Percentiles rank a stretch among this genome's conserved stretches.
Conservation (phyloP, 2,888 invertebrate species). For the Hypselothyrea guttata region DNA sequence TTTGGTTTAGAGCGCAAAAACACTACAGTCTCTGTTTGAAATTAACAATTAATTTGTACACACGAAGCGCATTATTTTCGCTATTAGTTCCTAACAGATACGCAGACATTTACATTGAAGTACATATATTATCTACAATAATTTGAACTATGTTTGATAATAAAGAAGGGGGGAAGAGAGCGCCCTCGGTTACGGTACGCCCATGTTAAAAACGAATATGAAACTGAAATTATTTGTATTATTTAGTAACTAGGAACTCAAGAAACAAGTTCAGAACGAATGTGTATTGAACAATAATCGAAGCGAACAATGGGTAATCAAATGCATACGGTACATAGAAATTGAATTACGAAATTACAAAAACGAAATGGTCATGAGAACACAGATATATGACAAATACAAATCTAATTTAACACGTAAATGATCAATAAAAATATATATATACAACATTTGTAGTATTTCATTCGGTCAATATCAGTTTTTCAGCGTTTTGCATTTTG, state of each 20-base stretch:
- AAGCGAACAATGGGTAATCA: constrained; percentile 41
- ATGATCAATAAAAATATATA: constrained; percentile 67
- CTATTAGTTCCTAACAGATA: constrained; percentile 68
- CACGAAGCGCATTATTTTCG: constrained; percentile 64
- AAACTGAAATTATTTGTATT: constrained; percentile 48
- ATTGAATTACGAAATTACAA: constrained; percentile 55
- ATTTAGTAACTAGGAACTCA: constrained; percentile 53
- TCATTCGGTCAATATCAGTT: background rate
- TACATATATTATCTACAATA: constrained; percentile 36
- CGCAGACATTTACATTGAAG: constrained; percentile 50
- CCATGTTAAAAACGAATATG: constrained; percentile 41
- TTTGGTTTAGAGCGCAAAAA: constrained; percentile 43
- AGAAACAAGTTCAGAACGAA: constrained; percentile 48
- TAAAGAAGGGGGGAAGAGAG: constrained; percentile 1
- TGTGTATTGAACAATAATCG: constrained; percentile 64
- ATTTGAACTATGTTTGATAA: constrained; percentile 35
- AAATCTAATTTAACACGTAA: constrained; percentile 50
- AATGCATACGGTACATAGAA: constrained; percentile 27
- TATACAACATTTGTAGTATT: constrained; percentile 21
- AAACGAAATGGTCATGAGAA: constrained; percentile 20
- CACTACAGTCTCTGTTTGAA: constrained; percentile 8
- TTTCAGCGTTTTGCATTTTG: constrained; percentile 18
- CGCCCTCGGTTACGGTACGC: constrained; percentile 28
- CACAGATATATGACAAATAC: constrained; percentile 35
- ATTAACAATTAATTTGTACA: constrained; percentile 22